Base-by-base conservation (phyloP, 2,113 vertebrate species). In the Pogona vitticeps region DNA sequence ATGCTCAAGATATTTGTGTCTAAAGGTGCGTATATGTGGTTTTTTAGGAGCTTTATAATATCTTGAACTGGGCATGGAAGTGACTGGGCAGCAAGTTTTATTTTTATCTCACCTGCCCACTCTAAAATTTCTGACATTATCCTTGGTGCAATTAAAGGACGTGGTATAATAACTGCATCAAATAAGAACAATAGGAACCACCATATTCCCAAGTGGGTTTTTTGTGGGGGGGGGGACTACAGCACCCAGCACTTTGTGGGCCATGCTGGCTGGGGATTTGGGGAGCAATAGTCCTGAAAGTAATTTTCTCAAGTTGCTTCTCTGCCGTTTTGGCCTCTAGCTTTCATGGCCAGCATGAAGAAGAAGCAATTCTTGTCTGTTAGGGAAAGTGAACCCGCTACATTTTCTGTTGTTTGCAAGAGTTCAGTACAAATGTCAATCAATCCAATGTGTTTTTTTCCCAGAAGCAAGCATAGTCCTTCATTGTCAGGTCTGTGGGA, bases 401-500 rank as follows among this genome's bases (percentile, higher is more conserved):
- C 20, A 31, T 68, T 26, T 52, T 68, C 7, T 31, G 65, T 2
- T 68, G 65, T 68, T 9, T 68, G 26, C 65, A 67, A 26, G 28
- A 9, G 13, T 68, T 68, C 86, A 86, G 58, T 52, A n/a, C 0
- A 2, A 33, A n/a, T 1, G 0, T 76, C 76, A 84, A 18, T 72
- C 65, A 63, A 87, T 42, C 1, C 68, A 68, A 17, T 0, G 6
- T 28, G 13, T 10, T 12, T 31, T 10, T 28, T 13, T 23, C 65
- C 13, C 14, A 14, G 26, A 36, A 80, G 7, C 15, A 86, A 33
- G 8, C 17, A 52, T 81, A 52, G 58, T 21, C 38, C 26, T 82
- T 76, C 59, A 86, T 28, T 28, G 5, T 81, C 65, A 68, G 61
- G 40, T 75, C 85, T 77, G 68, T 82, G 63, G 63, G 63, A 65